Evolutionary conservation across 2,888 invertebrate genomes (phyloP).

Genomic region (Petrolisthes cinctipes): DNA sequence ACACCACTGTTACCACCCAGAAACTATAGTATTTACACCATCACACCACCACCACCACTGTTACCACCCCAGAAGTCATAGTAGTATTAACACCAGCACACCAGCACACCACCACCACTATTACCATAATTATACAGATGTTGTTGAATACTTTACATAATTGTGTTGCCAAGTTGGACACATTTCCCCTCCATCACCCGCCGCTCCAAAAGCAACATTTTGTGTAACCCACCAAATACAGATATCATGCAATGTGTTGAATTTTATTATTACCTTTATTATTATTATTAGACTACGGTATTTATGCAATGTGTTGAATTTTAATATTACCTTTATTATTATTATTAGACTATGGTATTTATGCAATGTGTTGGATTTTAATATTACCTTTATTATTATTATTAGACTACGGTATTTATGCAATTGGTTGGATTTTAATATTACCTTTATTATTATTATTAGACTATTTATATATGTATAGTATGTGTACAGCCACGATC

Average conservation of each 20-base stretch:
- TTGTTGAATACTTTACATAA: slow-evolving; percentile 50
- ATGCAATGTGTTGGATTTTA: slow-evolving; percentile 27
- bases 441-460: too few species aligned
- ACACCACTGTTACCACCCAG: too few species aligned
- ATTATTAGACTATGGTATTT: too few species aligned
- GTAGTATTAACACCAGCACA: slow-evolving; percentile 36
- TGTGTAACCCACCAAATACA: slow-evolving; percentile 59
- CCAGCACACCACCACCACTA: slow-evolving; percentile 53
- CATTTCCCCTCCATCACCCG: slow-evolving; percentile 40
- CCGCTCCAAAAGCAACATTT: slow-evolving; percentile 54
- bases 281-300: too few species aligned
- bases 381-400: too few species aligned
- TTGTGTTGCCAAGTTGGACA: slow-evolving; percentile 48
- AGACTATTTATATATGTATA: too few species aligned
- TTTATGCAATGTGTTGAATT: slow-evolving; percentile 32
- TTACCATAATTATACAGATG: slow-evolving; percentile 43
- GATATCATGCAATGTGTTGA: slow-evolving; percentile 41
- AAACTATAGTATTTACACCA: too few species aligned
- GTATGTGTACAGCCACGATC: too few species aligned
- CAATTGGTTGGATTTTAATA: slow-evolving; percentile 4
- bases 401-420: too few species aligned
- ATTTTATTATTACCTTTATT: neutral
- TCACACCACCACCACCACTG: slow-evolving; percentile 26
- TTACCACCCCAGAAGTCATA: slow-evolving; percentile 37
- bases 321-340: neutral